Percentiles rank a stretch among this genome's conserved stretches.
These are phyloP conservation scores for Plebejus argus DNA, from an alignment of 2,888 invertebrate genomes.

Conservation along the genomic window DNA sequence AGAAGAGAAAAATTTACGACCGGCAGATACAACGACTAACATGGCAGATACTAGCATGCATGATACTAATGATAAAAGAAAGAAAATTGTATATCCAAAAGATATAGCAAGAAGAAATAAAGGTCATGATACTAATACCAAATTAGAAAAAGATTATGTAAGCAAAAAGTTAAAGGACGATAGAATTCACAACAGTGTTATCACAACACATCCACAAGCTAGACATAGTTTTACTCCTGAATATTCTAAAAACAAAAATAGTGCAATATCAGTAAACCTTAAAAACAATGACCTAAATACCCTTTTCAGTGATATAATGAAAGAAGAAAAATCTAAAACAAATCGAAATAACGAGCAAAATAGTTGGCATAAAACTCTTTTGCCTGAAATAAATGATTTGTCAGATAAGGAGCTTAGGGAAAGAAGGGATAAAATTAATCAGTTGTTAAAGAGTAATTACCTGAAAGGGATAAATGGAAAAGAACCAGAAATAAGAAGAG, in stretches of 20 bases:
- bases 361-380: background rate
- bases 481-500: slow-evolving; percentile 3
- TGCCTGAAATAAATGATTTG: background rate
- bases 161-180: background rate
- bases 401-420: background rate
- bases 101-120: background rate
- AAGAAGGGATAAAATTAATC: background rate
- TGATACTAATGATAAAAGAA: background rate
- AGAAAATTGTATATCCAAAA: background rate
- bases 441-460: background rate
- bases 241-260: background rate
- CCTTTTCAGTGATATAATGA: background rate
- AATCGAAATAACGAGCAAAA: background rate
- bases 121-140: background rate
- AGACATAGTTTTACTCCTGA: background rate
- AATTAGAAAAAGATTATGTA: background rate
- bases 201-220: background rate
- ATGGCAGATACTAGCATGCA: too few relatives aligned
- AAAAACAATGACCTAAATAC: background rate
- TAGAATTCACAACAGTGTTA: background rate
- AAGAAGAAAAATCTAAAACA: background rate
- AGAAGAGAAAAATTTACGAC: background rate
- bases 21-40: background rate
- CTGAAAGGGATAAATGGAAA: background rate
- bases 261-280: background rate